Percentiles rank a stretch among this genome's conserved stretches.
These are phyloP conservation scores for Apis florea DNA, from an alignment of 1,140 invertebrate species.

Conservation along the genomic window DNA sequence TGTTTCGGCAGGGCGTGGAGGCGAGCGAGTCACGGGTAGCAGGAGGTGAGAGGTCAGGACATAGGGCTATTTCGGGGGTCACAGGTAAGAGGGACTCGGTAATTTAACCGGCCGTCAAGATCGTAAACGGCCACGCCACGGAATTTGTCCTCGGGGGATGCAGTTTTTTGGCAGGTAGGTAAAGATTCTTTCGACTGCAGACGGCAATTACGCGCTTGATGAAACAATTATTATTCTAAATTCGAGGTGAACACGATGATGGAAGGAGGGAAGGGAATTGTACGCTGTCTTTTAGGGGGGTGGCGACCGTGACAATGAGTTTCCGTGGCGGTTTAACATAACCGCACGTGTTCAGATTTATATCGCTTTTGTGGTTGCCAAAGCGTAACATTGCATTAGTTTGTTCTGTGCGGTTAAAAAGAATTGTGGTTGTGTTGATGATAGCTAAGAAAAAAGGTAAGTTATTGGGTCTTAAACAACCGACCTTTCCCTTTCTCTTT, in stretches of 20 bases:
- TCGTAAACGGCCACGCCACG: slow-evolving; percentile 51
- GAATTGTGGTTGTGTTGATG: neutral
- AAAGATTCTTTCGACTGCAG: too few species aligned
- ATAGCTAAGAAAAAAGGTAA: neutral
- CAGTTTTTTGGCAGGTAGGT: too few species aligned
- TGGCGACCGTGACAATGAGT: slow-evolving; percentile 7
- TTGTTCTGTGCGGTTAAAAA: slow-evolving; percentile 32
- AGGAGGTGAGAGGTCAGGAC: slow-evolving; percentile 33
- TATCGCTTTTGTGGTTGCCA: slow-evolving; percentile 22
- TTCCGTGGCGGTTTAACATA: slow-evolving; percentile 8
- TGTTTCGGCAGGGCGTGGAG: slow-evolving; percentile 20
- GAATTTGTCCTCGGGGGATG: slow-evolving; percentile 35
- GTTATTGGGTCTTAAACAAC: neutral
- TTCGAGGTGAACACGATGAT: too few species aligned
- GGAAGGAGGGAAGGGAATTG: neutral
- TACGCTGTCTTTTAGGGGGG: too few species aligned
- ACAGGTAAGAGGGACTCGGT: slow-evolving; percentile 36
- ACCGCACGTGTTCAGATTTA: slow-evolving; percentile 35
- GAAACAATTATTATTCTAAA: too few species aligned
- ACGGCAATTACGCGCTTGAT: too few species aligned
- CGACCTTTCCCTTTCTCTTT: too few species aligned
- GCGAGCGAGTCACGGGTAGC: slow-evolving; percentile 24
- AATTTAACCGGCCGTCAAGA: slow-evolving; percentile 60
- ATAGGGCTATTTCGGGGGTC: slow-evolving; percentile 35
- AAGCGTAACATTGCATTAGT: slow-evolving; percentile 31